Conservation (phyloP, 2,888 invertebrate genomes). For the Drosophila formosana region DNA sequence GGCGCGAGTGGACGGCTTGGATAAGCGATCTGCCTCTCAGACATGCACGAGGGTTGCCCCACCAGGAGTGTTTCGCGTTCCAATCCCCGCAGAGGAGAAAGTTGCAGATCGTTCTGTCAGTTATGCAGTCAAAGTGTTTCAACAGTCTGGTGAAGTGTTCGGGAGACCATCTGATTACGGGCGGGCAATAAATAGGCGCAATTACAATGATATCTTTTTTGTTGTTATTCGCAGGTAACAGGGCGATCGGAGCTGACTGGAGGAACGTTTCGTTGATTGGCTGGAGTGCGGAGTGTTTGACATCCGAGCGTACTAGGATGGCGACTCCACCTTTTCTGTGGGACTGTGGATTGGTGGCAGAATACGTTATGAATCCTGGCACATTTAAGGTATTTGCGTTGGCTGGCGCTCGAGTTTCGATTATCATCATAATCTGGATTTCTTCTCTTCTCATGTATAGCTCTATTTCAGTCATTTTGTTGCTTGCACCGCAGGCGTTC, state of each 20-base stretch:
- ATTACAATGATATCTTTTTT: not conserved
- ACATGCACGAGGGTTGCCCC: too few species aligned
- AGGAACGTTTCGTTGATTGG: too few species aligned
- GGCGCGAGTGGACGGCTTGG: too few species aligned
- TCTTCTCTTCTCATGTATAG: not conserved
- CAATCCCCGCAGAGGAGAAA: constrained; percentile 3
- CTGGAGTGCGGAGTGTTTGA: too few species aligned
- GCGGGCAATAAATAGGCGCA: constrained; percentile 6
- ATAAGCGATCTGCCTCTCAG: too few species aligned
- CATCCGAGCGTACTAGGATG: too few species aligned
- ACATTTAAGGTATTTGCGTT: not conserved
- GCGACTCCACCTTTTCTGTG: too few species aligned
- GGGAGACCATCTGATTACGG: not conserved
- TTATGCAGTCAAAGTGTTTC: not conserved
- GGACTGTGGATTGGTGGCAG: not conserved
- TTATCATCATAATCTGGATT: constrained; percentile 11
- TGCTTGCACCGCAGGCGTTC: constrained; percentile 7
- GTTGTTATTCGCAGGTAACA: not conserved
- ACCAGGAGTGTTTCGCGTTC: constrained; percentile 1
- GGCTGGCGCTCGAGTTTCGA: not conserved
- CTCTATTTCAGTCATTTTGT: constrained; percentile 10
- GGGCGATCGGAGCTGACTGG: too few species aligned
- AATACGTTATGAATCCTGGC: not conserved
- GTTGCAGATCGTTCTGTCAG: not conserved
- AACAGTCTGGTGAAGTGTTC: too few species aligned